Evolutionary conservation across 2,113 vertebrate species (phyloP).

Genomic region (Anguilla rostrata): DNA sequence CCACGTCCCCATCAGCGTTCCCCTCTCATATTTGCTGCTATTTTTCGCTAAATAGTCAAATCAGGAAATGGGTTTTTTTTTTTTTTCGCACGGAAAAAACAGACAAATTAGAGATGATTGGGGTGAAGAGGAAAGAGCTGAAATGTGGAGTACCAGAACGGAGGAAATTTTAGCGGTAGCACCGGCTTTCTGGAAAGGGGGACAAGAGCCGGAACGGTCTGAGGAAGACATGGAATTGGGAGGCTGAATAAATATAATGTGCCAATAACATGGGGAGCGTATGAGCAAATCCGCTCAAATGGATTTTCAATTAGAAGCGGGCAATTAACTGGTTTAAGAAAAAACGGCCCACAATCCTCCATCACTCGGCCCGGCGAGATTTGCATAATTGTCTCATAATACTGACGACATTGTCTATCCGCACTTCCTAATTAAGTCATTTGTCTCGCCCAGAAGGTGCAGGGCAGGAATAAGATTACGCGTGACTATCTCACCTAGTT

Average conservation of each 20-base stretch:
- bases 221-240: constrained; percentile 43
- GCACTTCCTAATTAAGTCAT: constrained; percentile 58
- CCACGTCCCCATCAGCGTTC: too few species aligned
- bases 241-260: constrained; percentile 43
- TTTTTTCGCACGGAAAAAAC: too few species aligned
- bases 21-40: too few species aligned
- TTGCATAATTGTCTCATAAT: constrained; percentile 63
- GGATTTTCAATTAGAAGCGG: constrained; percentile 61
- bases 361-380: constrained; percentile 41
- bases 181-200: background rate
- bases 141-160: background rate
- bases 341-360: constrained; percentile 56
- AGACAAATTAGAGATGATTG: background rate
- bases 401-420: constrained; percentile 51
- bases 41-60: too few species aligned
- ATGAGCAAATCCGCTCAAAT: constrained; percentile 48
- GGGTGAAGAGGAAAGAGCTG: background rate
- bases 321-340: constrained; percentile 53
- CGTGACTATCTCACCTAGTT: background rate
- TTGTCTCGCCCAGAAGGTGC: constrained; percentile 33
- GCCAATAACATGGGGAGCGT: constrained; percentile 29
- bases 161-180: background rate
- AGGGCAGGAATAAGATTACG: background rate
- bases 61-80: too few species aligned
- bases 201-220: constrained; percentile 30